These are phyloP conservation scores for Astropecten irregularis DNA, from an alignment of 53 echinoderm and acorn worm genomes.

Conservation along the genomic window DNA sequence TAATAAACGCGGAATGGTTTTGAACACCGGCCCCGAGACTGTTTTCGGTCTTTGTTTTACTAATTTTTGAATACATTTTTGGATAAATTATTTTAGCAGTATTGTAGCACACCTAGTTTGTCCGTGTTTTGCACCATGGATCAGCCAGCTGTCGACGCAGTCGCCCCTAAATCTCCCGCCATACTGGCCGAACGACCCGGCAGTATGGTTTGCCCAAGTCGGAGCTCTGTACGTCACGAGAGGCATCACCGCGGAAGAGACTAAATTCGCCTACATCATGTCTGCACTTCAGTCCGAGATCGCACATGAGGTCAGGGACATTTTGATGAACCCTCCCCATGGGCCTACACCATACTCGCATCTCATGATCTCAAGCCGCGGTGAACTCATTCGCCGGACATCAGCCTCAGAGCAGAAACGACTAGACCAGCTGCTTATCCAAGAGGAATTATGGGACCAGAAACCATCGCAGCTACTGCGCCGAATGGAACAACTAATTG, in stretches of 20 bases:
- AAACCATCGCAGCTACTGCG: constrained; percentile 30
- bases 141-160: too few relatives aligned
- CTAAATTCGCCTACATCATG: constrained; percentile 34
- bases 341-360: not conserved
- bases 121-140: too few relatives aligned
- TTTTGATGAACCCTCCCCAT: not conserved
- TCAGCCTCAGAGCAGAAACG: too few relatives aligned
- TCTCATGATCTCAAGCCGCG: not conserved
- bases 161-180: constrained; percentile 19
- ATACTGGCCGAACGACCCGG: constrained; percentile 30
- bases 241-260: not conserved
- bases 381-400: constrained; percentile 7
- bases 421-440: constrained; percentile 29
- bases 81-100: too few relatives aligned
- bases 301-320: constrained; percentile 34
- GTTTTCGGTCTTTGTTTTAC: too few relatives aligned
- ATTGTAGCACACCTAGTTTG: too few relatives aligned
- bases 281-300: constrained; percentile 36
- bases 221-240: constrained; percentile 28
- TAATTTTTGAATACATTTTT: too few relatives aligned
- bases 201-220: constrained; percentile 22
- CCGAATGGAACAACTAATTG: constrained; percentile 38
- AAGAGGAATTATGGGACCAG: constrained; percentile 47
- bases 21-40: too few relatives aligned
- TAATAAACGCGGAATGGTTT: too few relatives aligned